Conservation (phyloP, 2,888 invertebrate species). For the Drosophila differens region DNA sequence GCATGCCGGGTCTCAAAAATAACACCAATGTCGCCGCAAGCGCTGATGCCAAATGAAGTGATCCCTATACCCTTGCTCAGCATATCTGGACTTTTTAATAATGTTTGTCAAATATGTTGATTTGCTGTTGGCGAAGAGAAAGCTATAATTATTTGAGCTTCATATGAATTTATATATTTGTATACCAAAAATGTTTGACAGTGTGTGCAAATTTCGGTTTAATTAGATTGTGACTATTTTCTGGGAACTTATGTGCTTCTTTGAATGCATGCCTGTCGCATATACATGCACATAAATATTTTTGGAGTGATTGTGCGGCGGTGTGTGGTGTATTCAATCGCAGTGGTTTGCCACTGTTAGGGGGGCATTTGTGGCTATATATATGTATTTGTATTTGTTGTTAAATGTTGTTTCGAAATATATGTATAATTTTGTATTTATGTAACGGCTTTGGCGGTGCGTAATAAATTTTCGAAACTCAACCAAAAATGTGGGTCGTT, state of each 20-base stretch:
- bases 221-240: not conserved
- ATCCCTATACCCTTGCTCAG: slow-evolving; percentile 15
- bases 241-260: slow-evolving; percentile 32
- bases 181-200: not conserved
- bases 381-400: slow-evolving; percentile 45
- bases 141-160: not conserved
- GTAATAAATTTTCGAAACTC: slow-evolving; percentile 33
- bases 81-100: slow-evolving; percentile 1
- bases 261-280: not conserved
- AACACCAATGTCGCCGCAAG: slow-evolving; percentile 58
- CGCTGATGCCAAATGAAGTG: slow-evolving; percentile 45
- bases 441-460: slow-evolving; percentile 17
- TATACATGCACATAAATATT: slow-evolving; percentile 13
- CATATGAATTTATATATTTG: not conserved
- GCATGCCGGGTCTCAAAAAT: slow-evolving; percentile 56
- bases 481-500: slow-evolving; percentile 47
- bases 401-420: slow-evolving; percentile 32
- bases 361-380: slow-evolving; percentile 37
- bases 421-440: slow-evolving; percentile 46
- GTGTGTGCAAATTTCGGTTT: slow-evolving; percentile 28
- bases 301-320: slow-evolving; percentile 28
- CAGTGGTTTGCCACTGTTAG: slow-evolving; percentile 34
- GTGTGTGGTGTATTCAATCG: slow-evolving; percentile 35
- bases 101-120: not conserved
- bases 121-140: not conserved